Conservation (phyloP, 2,888 invertebrate species). For the Pyrocoelia pectoralis region DNA sequence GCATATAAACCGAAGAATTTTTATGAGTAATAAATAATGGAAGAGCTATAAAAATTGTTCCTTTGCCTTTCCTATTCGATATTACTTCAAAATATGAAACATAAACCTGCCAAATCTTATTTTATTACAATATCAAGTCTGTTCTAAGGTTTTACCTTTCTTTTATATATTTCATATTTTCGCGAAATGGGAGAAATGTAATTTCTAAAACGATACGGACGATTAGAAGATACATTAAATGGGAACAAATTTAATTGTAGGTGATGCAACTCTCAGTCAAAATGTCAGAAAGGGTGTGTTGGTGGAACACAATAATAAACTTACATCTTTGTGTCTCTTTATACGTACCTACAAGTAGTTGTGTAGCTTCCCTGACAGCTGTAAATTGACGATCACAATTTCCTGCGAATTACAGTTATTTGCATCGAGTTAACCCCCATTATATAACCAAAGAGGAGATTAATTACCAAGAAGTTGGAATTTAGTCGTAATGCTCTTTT, state of each 20-base stretch:
- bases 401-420: not conserved
- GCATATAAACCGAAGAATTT: not conserved
- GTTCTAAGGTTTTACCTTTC: not conserved
- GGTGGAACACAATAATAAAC: no score
- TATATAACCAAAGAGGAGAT: not conserved
- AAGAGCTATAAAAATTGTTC: constrained; percentile 24
- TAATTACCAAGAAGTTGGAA: not conserved
- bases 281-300: no score
- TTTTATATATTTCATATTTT: not conserved
- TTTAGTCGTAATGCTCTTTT: no score
- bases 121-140: constrained; percentile 21
- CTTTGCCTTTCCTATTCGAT: constrained; percentile 15
- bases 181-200: not conserved
- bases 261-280: no score
- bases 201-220: no score
- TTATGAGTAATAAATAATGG: constrained; percentile 20
- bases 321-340: not conserved
- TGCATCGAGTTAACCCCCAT: not conserved
- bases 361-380: not conserved
- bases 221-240: no score
- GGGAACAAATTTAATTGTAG: no score
- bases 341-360: not conserved
- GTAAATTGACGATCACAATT: not conserved
- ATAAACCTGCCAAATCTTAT: constrained; percentile 23
- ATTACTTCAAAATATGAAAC: constrained; percentile 17